Base-by-base conservation (phyloP, 2,797 vertebrate species). In the Gallinago stenura region DNA sequence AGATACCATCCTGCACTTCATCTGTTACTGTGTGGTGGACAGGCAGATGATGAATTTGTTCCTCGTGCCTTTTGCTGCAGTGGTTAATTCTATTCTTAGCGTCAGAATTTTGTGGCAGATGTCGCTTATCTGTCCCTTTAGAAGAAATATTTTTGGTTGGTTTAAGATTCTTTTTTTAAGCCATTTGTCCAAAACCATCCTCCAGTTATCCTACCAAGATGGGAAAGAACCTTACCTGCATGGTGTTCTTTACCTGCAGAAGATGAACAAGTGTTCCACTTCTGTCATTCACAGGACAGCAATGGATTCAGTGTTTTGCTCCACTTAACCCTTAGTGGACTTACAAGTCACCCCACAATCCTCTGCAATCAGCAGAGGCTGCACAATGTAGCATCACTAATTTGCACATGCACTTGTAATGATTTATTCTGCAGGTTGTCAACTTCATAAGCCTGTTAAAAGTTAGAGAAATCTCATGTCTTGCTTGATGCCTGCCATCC, bases 371-470 rank as follows among this genome's bases (percentile, higher is more conserved):
- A 48, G 61, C 7, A 2, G 66, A 79, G 22, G 13, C 46, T 76
- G 30, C 46, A 9, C 25, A n/a, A 4, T 5, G 5, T 51, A 31
- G 20, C 64, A 3, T 60, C 3, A 1, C 43, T 60, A 3, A 25
- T 56, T 73, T 33, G 37, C 43, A 18, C 5, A 0, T 41, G 56
- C 26, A 3, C 33, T 50, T 17, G 9, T n/a, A 19, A 12, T 28
- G 20, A 7, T 19, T 60, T 58, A 7, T 46, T 35, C 76, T 89
- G 31, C 33, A 50, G 73, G 41, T 48, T 45, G 31, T 2, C 25
- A 19, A 0, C 41, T 61, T 69, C 0, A 3, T 62, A 64, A 51
- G 58, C 50, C 15, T 48, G 28, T 57, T 43, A 56, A 75, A 39
- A 18, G 20, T 53, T 75, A 35, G 41, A 48, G 50, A 54, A 43